phyloP scores from a whole-genome alignment of 2,888 invertebrate species.

The Rhagonycha lutea region DNA sequence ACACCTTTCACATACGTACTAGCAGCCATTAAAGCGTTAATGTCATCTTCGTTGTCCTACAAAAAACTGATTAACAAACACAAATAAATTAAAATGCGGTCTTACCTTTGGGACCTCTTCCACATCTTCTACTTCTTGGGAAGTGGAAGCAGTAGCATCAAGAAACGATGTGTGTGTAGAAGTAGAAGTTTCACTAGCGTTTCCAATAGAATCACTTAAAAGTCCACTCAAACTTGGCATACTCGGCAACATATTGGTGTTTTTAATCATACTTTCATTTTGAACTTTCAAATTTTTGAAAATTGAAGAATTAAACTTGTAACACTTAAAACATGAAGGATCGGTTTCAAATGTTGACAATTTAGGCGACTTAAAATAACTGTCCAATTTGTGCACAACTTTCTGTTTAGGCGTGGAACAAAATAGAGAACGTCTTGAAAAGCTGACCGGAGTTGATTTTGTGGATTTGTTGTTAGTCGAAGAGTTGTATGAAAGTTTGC shows the following conservation, averaged over 20 bases:
- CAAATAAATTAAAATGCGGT: background rate
- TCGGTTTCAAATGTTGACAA: background rate
- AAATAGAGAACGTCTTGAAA: background rate
- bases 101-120: constrained; percentile 30
- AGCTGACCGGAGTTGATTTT: background rate
- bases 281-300: constrained; percentile 29
- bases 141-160: background rate
- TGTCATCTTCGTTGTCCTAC: constrained; percentile 62
- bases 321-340: constrained; percentile 8
- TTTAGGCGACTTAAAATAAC: constrained; percentile 26
- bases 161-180: background rate
- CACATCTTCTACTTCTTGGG: constrained; percentile 9
- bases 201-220: background rate
- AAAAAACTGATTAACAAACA: constrained; percentile 13
- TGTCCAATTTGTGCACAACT: constrained; percentile 24
- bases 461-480: background rate
- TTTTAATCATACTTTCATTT: background rate
- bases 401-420: constrained; percentile 19
- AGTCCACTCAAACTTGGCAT: constrained; percentile 42
- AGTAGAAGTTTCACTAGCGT: background rate
- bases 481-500: background rate
- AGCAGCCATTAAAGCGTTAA: constrained; percentile 63
- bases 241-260: constrained; percentile 45
- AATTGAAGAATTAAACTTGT: constrained; percentile 42
- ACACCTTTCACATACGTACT: constrained; percentile 57